A percentile compares a stretch with the other conserved stretches of the same genome.
Evolutionary conservation across 1,140 invertebrate species (phyloP).

Genomic region (Thaumetopoea pityocampa): DNA sequence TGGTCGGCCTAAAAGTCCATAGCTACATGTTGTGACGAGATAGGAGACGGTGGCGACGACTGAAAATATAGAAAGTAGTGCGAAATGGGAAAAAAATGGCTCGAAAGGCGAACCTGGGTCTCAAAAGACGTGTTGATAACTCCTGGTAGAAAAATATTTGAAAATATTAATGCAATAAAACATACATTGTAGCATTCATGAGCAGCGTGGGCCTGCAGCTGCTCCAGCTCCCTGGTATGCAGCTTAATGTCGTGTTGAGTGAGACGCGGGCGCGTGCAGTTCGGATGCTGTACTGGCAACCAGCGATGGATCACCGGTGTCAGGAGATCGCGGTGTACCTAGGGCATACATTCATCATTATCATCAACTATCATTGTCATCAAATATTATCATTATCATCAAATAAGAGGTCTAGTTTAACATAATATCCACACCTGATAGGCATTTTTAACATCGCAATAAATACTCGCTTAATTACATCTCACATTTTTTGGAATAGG

Average conservation of each 20-base stretch:
- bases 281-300: conserved; percentile 51
- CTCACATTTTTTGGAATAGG: too few species aligned
- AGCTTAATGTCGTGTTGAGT: conserved; percentile 55
- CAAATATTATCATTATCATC: conserved; percentile 1
- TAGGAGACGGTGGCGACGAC: too few species aligned
- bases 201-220: conserved; percentile 27
- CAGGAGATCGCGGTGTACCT: conserved; percentile 66
- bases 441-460: too few species aligned
- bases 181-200: conserved; percentile 31
- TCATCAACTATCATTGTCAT: not conserved
- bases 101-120: too few species aligned
- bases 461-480: too few species aligned
- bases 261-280: conserved; percentile 54
- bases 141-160: not conserved
- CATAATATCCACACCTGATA: too few species aligned
- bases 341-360: not conserved
- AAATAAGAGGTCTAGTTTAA: too few species aligned
- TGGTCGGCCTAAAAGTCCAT: too few species aligned
- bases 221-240: conserved; percentile 44
- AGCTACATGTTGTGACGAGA: too few species aligned
- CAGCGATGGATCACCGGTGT: conserved; percentile 65
- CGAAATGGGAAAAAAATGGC: too few species aligned
- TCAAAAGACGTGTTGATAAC: not conserved
- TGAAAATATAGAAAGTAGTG: too few species aligned
- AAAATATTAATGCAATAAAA: not conserved